Base-by-base conservation (phyloP, 2,113 vertebrate species). In the Sialia sialis region DNA sequence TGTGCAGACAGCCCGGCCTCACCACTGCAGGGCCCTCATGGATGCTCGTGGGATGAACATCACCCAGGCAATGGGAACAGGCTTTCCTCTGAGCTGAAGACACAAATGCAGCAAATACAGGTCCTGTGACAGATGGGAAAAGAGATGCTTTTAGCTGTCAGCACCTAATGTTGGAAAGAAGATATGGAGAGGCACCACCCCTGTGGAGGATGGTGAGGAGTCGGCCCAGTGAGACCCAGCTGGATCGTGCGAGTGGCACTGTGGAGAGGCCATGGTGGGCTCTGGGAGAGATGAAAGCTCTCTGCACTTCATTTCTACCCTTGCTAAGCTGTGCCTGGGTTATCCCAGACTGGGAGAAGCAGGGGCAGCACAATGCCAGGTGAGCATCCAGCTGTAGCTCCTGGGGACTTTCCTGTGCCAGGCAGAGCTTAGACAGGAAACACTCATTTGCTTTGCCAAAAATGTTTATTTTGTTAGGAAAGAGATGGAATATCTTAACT, bases 21-120 rank as follows among this genome's bases (percentile, higher is more conserved):
- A 20, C 4, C 4, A 3, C 30, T 1, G 0, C 79, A 17, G 43
- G 51, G 11, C 2, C 1, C 9, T 16, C 27, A 27, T 2, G 3
- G 46, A 6, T 6, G 0, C 17, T 46, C 0, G 3, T 22, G 39
- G 62, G 58, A 27, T 15, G 27, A 29, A 18, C 27, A 12, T 54
- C 48, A 68, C 38, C 49, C 60, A 32, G 5, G 18, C 30, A 27
- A 12, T 0, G 0, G 67, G 29, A 69, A 19, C 36, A 11, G 32
- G 44, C 11, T 54, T 9, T 23, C 68, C 29, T 63, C 16, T 29
- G 60, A 87, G 77, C 52, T 76, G 52, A 32, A 67, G 29, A 18
- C 30, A 60, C 13, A 56, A 72, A n/a, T 4, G 43, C 11, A 75
- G 62, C 77, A 52, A 82, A 34, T 29, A 39, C 36, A 75, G 52